Conservation (phyloP, 92 coral and sea anemone species). For the Umimayanthus chanpuru region DNA sequence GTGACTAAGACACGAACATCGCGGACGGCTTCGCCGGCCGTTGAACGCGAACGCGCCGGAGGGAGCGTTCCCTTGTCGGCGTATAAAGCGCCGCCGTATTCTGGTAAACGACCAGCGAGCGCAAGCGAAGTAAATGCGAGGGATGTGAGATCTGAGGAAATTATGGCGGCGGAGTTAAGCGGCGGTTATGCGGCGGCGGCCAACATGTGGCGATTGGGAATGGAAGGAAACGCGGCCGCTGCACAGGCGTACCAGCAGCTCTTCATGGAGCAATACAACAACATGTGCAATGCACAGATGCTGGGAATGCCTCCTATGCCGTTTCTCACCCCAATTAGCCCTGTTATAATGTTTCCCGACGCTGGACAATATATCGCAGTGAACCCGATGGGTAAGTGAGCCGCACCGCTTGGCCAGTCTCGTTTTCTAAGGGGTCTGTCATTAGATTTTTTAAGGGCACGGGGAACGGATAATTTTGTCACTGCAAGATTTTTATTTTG, state of each 20-base stretch:
- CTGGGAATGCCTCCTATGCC: conserved; percentile 30
- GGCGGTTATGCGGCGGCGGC: conserved; percentile 25
- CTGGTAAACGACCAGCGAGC: conserved; percentile 30
- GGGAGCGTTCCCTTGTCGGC: conserved; percentile 27
- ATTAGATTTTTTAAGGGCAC: too few species aligned
- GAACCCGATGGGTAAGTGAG: conserved; percentile 39
- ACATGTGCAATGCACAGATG: conserved; percentile 41
- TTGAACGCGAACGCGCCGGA: conserved; percentile 41
- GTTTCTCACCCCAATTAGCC: conserved; percentile 16
- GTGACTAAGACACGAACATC: not conserved
- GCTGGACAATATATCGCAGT: conserved; percentile 36
- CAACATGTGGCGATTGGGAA: conserved; percentile 34
- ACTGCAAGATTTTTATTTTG: too few species aligned
- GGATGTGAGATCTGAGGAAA: conserved; percentile 26
- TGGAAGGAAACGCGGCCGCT: conserved; percentile 23
- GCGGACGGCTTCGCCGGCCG: conserved; percentile 28
- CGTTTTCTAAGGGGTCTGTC: too few species aligned
- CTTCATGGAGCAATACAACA: conserved; percentile 31
- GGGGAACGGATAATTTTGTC: too few species aligned
- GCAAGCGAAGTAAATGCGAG: conserved; percentile 23
- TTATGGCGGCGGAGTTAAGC: conserved; percentile 17
- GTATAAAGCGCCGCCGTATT: conserved; percentile 12
- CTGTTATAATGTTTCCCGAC: conserved; percentile 25
- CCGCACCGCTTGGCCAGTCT: not conserved
- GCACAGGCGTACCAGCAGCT: conserved; percentile 9